These are phyloP conservation scores for Nothobranchius kuhntae DNA, from an alignment of 2,113 vertebrate genomes.

Conservation along the genomic window DNA sequence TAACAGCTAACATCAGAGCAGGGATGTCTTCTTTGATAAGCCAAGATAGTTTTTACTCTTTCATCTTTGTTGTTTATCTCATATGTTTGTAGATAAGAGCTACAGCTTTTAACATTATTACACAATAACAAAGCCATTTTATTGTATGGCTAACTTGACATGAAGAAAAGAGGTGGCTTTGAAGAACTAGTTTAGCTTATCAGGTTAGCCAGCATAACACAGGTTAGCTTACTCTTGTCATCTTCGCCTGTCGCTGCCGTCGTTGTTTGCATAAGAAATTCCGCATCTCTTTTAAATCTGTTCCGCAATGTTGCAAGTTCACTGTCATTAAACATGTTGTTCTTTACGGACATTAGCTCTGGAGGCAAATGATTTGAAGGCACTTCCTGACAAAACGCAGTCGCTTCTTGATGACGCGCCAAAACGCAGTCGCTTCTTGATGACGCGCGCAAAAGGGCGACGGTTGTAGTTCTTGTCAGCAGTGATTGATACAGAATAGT, in stretches of 20 bases:
- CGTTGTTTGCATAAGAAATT: constrained; percentile 67
- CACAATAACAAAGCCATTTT: too few species aligned
- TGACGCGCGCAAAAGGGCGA: constrained; percentile 63
- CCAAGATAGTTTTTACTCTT: too few species aligned
- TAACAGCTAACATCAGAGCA: too few species aligned
- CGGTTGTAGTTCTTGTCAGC: constrained; percentile 43
- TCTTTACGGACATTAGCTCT: not conserved
- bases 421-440: constrained; percentile 15
- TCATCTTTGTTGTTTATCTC: too few species aligned
- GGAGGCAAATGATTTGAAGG: not conserved
- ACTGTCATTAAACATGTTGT: constrained; percentile 58
- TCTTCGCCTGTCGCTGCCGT: constrained; percentile 45
- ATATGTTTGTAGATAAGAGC: too few species aligned
- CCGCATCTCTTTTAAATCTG: constrained; percentile 76
- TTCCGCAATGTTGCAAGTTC: constrained; percentile 75
- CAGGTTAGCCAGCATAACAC: not conserved
- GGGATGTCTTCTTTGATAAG: too few species aligned
- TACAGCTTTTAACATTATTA: too few species aligned
- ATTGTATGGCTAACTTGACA: too few species aligned
- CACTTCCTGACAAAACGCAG: constrained; percentile 43
- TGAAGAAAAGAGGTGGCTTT: too few species aligned
- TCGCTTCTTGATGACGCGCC: constrained; percentile 53
- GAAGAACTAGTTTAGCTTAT: constrained; percentile 4
- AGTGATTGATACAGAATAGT: too few species aligned
- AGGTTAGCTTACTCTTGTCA: constrained; percentile 74